Conservation (phyloP, 1,140 invertebrate genomes). For the Anadara kagoshimensis region DNA sequence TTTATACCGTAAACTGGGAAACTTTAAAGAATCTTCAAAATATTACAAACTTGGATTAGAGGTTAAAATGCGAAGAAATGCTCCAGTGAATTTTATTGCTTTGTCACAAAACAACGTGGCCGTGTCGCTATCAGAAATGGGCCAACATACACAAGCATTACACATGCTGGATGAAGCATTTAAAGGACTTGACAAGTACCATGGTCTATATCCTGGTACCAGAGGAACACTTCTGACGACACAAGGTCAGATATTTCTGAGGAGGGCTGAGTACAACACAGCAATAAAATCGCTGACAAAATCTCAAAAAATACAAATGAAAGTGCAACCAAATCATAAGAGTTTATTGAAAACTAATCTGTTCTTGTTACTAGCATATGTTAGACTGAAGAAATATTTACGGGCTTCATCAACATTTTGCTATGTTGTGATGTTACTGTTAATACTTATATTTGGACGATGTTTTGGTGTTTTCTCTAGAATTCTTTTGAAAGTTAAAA, state of each 20-base stretch:
- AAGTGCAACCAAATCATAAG: background rate
- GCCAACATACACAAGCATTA: slow-evolving; percentile 23
- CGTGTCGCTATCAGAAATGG: slow-evolving; percentile 10
- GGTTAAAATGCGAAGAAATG: slow-evolving; percentile 37
- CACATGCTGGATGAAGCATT: slow-evolving; percentile 17
- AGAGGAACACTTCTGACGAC: slow-evolving; percentile 14
- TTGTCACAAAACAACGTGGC: slow-evolving; percentile 40
- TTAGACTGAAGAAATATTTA: slow-evolving; percentile 9
- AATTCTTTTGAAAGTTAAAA: too few species aligned
- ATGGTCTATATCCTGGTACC: slow-evolving; percentile 7
- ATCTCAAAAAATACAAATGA: slow-evolving; percentile 16
- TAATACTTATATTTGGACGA: too few species aligned
- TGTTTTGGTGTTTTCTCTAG: too few species aligned
- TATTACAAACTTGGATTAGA: slow-evolving; percentile 32
- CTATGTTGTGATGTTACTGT: too few species aligned
- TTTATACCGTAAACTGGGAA: slow-evolving; percentile 25
- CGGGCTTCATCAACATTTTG: too few species aligned
- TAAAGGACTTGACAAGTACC: slow-evolving; percentile 17
- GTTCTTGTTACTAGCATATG: slow-evolving; percentile 3
- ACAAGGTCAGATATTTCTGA: slow-evolving; percentile 19
- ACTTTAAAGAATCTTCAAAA: slow-evolving; percentile 24
- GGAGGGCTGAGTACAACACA: slow-evolving; percentile 5
- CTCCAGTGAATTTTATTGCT: slow-evolving; percentile 20
- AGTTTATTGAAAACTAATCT: slow-evolving; percentile 7
- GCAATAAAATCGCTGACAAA: slow-evolving; percentile 18